These are phyloP conservation scores for Dendrolimus punctatus DNA, from an alignment of 1,140 invertebrate species.

Conservation along the genomic window DNA sequence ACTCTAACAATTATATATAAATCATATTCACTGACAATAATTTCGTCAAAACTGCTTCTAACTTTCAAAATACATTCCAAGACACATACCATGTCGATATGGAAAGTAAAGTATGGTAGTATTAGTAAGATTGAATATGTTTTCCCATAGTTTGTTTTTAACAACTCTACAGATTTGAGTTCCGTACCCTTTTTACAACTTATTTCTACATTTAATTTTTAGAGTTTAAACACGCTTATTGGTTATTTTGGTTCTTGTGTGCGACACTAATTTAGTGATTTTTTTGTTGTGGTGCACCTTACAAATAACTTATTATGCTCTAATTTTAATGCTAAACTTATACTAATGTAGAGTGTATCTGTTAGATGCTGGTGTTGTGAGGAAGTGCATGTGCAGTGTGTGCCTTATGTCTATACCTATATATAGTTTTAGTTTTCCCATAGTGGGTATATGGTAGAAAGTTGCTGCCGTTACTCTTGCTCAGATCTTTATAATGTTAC, in stretches of 20 bases:
- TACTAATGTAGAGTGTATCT: too few relatives aligned
- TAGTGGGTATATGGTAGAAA: constrained; percentile 38
- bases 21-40: too few relatives aligned
- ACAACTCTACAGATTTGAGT: constrained; percentile 4
- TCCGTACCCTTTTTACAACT: neutral
- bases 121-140: neutral
- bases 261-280: too few relatives aligned
- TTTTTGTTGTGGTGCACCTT: too few relatives aligned
- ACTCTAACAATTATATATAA: too few relatives aligned
- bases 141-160: constrained; percentile 1
- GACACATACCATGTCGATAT: neutral
- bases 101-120: neutral
- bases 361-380: too few relatives aligned
- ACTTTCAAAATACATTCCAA: neutral
- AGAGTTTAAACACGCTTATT: neutral
- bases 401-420: constrained; percentile 31
- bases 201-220: too few relatives aligned
- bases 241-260: too few relatives aligned
- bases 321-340: too few relatives aligned
- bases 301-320: too few relatives aligned
- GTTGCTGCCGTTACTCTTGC: constrained; percentile 37
- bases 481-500: constrained; percentile 18
- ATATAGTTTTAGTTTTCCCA: constrained; percentile 50
- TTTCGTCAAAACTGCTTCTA: constrained; percentile 8
- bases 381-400: constrained; percentile 1